Evolutionary conservation across 2,888 invertebrate genomes (phyloP), one percentile per base, ranked within the genome.

Genomic region (Chloroclysta siterata): DNA sequence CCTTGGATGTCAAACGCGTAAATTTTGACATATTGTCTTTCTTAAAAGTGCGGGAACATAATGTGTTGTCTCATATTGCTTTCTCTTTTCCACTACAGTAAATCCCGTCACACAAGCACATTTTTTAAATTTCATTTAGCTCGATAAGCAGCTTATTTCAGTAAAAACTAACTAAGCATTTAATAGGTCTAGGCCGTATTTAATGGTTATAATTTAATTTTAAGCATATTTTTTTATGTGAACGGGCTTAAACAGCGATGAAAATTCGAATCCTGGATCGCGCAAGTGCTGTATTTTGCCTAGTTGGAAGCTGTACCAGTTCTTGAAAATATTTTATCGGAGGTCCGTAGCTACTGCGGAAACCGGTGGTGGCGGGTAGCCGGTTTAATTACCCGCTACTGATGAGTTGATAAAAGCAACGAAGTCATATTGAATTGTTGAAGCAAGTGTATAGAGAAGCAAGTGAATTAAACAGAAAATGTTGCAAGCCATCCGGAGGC

Each of bases 281-380:
- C 65, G 60, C 65, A 53, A 58, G 39, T 5, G 50, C 33, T 15
- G 44, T 60, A 8, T 61, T 60, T 15, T 29, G 42, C 5, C 5
- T 1, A 8, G 10, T 36, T 13, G 11, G 48, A 2, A 36, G 0
- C 2, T 17, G 8, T 22, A 36, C n/a, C 39, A 46, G n/a, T 29
- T 14, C 5, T 13, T 17, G 0, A 42, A 11, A 7, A 10, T 15
- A n/a, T 13, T 7, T 5, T 6, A 3, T 10, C 13, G 53, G 57
- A 29, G 57, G 60, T 61, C 47, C 65, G 65, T 65, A 39, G 60
- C 57, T 65, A 57, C 65, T 54, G 53, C 53, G 64, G 14, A 8
- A 48, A 14, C 60, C 60, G 60, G 64, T 65, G 4, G 7, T 65
- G 36, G 53, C 42, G 56, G 47, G 56, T 42, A 60, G 60, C 64